Percentiles rank a stretch among this genome's conserved stretches.
Conservation (phyloP, 2,113 vertebrate species). For the Corvus moneduloides region DNA sequence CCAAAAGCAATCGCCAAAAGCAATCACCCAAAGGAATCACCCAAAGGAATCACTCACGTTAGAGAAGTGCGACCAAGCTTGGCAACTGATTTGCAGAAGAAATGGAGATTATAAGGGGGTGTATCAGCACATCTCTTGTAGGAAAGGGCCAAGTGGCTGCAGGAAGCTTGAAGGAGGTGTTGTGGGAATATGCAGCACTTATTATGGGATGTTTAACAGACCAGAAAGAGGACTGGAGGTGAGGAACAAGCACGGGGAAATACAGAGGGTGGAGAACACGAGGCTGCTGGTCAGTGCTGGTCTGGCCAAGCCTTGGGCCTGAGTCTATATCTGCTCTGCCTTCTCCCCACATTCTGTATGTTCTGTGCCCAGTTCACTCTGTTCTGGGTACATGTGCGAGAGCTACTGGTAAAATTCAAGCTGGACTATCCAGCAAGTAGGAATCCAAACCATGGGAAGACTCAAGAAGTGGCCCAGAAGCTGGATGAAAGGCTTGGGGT, state of each 20-base stretch:
- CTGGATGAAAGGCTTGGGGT: neutral
- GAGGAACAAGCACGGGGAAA: neutral
- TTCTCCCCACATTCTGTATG: neutral
- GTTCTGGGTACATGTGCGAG: accelerated
- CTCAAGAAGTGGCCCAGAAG: neutral
- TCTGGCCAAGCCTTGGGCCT: neutral
- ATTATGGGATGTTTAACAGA: neutral
- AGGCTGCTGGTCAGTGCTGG: neutral
- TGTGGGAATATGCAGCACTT: neutral
- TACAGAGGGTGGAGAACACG: neutral
- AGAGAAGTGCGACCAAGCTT: accelerated
- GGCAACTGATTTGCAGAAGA: neutral
- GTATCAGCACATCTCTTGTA: neutral
- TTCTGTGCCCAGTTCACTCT: neutral
- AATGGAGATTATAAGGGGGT: neutral
- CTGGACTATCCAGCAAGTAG: neutral
- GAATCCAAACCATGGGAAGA: neutral
- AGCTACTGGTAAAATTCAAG: neutral
- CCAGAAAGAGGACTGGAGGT: neutral
- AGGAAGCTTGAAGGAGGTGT: neutral
- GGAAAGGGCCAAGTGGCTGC: neutral
- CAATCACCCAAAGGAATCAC: neutral
- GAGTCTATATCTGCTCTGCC: neutral
- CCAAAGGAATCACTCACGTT: neutral
- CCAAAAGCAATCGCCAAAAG: neutral